phyloP scores from a whole-genome alignment of 2,113 vertebrate genomes.

The Colaptes auratus region DNA sequence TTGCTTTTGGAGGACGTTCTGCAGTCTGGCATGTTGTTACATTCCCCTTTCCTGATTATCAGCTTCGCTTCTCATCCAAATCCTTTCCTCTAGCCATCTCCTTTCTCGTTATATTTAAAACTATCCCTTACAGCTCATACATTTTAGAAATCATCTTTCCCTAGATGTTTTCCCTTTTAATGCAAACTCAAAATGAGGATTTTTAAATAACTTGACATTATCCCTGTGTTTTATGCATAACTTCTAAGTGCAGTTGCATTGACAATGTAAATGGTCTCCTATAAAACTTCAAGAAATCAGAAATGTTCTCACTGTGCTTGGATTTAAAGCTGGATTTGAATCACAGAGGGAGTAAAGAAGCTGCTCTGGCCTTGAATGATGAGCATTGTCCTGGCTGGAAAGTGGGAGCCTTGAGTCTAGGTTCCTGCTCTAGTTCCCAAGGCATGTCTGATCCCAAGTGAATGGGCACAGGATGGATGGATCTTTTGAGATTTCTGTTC shows the following conservation, averaged over 20 bases:
- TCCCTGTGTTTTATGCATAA: neutral
- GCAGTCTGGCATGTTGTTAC: neutral
- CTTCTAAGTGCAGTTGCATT: neutral
- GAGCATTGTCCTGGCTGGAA: neutral
- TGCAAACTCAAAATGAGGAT: neutral
- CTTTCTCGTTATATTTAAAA: neutral
- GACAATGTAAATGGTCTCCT: neutral
- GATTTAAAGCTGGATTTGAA: neutral
- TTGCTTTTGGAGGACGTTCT: neutral
- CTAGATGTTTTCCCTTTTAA: neutral
- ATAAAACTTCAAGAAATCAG: neutral
- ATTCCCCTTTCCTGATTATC: neutral
- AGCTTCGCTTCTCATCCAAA: neutral
- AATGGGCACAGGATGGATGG: neutral
- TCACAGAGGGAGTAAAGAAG: neutral
- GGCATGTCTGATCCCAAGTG: accelerated
- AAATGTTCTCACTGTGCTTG: neutral
- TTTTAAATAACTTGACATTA: neutral
- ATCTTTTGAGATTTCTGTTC: neutral
- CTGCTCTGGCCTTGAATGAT: neutral
- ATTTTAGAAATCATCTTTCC: neutral
- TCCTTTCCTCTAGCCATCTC: neutral
- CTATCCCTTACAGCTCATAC: neutral
- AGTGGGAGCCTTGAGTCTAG: neutral
- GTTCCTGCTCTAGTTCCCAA: neutral